Conservation (phyloP, 2,888 invertebrate genomes). For the Leptinotarsa rubiginosa region DNA sequence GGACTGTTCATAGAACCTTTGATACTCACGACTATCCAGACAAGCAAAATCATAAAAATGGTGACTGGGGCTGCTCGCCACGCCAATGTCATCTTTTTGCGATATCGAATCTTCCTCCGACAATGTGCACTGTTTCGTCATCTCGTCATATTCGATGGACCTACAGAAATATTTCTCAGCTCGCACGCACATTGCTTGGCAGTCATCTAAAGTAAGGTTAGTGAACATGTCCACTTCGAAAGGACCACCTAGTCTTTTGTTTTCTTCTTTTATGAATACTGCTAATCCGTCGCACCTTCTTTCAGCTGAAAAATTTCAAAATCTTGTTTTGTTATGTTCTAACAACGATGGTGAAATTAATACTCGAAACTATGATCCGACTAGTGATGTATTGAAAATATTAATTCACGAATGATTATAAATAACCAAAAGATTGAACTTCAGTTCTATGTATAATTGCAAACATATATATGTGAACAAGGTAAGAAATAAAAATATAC, state of each 20-base stretch:
- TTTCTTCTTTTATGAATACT: constrained; percentile 91
- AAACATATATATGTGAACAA: too few species aligned
- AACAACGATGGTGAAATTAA: too few species aligned
- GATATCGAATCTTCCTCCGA: constrained; percentile 93
- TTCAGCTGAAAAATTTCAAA: constrained; percentile 72
- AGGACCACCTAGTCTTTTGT: constrained; percentile 86
- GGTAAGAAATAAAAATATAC: too few species aligned
- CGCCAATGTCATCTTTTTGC: constrained; percentile 87
- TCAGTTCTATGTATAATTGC: too few species aligned
- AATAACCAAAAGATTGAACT: too few species aligned
- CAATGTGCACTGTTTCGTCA: constrained; percentile 87
- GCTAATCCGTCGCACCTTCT: constrained; percentile 87
- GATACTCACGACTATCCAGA: constrained; percentile 88
- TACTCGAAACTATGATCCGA: too few species aligned
- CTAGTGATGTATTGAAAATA: too few species aligned
- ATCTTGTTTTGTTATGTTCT: not conserved
- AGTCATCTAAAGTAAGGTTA: constrained; percentile 88
- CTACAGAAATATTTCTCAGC: constrained; percentile 92
- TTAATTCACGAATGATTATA: too few species aligned
- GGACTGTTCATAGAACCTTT: not conserved
- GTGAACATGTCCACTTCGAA: constrained; percentile 90
- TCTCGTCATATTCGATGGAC: constrained; percentile 89
- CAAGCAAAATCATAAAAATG: constrained; percentile 91
- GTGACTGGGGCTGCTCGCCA: constrained; percentile 86
- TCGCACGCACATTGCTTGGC: constrained; percentile 86